Base-by-base conservation (phyloP, 2,113 vertebrate species). In the Hemiprocne comata region DNA sequence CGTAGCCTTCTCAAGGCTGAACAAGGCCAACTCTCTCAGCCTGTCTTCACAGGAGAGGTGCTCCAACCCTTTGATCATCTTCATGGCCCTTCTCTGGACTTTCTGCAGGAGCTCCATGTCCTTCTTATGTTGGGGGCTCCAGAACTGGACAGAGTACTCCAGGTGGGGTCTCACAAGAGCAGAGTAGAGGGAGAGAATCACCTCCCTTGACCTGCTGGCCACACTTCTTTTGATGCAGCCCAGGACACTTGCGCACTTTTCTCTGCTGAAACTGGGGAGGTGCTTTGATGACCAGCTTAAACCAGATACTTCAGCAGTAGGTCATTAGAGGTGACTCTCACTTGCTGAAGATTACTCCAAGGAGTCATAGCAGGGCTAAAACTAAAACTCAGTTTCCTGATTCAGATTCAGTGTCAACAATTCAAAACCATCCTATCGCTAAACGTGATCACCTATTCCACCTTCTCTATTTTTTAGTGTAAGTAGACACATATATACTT, bases 361-460 rank as follows among this genome's bases (percentile, higher is more conserved):
- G 40, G 26, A 60, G 58, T 53, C 72, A 58, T 54, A 2, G 1
- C 31, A 74, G 33, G 53, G 36, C 70, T 93, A 54, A 77, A 95
- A 55, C 26, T 55, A 55, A 61, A 34, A 3, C 2, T 34, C 0
- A 0, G 10, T 33, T 34, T 92, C 36, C 60, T 46, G 29, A 57
- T 82, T 70, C 0, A 0, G 17, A 58, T 51, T 79, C 50, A 34
- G 31, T 34, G 25, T 69, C 4, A 9, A 40, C 15, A 75, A 40
- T 55, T 72, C 61, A 91, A 89, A 84, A 24, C 34, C 38, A 38
- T 46, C 24, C 25, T 66, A 1, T 18, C 72, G 67, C 24, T 80
- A 54, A 77, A 38, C 15, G 14, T 11, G 17, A 5, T 66, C 21
- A 34, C 17, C 16, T 66, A 33, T 67, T 84, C n/a, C 53, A 71